These are phyloP conservation scores for Cryptoprocta ferox DNA, from an alignment of 2,797 vertebrate species.

Conservation along the genomic window DNA sequence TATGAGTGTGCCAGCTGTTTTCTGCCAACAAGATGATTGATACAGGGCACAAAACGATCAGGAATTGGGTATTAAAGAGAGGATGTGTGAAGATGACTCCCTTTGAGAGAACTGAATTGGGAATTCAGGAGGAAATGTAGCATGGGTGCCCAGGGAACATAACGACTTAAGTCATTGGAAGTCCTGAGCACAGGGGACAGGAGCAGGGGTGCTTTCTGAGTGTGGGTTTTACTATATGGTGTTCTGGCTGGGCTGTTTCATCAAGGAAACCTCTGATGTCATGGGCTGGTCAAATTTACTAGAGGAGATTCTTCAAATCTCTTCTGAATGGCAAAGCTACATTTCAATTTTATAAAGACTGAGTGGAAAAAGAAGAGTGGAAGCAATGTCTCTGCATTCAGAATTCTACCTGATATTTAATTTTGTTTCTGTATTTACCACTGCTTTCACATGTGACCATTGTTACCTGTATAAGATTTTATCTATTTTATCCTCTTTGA, in stretches of 20 bases:
- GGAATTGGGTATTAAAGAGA: not conserved
- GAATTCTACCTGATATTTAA: not conserved
- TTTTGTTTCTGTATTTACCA: not conserved
- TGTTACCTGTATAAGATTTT: not conserved
- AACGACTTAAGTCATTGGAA: not conserved
- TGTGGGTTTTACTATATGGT: not conserved
- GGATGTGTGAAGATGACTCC: not conserved
- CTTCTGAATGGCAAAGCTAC: not conserved
- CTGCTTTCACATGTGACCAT: accelerated
- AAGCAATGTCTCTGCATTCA: not conserved
- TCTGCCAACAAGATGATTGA: not conserved
- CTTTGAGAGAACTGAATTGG: not conserved
- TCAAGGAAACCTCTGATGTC: not conserved
- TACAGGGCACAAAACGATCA: too few species aligned
- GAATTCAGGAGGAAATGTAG: not conserved
- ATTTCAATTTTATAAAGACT: not conserved
- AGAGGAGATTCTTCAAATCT: not conserved
- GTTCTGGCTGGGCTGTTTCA: not conserved
- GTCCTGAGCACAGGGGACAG: not conserved
- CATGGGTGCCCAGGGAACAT: not conserved
- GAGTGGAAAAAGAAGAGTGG: too few species aligned
- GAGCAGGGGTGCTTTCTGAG: too few species aligned
- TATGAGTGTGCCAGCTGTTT: not conserved
- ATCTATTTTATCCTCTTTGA: not conserved
- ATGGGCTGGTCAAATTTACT: not conserved